A percentile compares a stretch with the other conserved stretches of the same genome.
Evolutionary conservation across 2,113 vertebrate species (phyloP).

Genomic region (Capra hircus): DNA sequence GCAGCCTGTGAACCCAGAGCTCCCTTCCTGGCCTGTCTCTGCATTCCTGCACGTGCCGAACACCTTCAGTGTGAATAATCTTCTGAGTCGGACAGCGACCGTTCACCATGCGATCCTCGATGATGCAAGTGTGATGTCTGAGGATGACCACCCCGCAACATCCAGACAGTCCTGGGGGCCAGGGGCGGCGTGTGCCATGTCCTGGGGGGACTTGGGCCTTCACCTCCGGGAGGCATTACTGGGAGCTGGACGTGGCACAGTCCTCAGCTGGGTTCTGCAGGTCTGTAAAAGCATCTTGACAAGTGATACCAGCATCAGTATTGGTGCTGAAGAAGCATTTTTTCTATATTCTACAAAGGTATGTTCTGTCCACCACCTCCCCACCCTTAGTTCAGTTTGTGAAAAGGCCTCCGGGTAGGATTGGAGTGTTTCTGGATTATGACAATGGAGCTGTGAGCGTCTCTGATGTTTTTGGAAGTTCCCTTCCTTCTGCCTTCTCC

Average conservation of each 20-base stretch:
- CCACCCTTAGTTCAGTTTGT: neutral
- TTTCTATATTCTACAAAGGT: neutral
- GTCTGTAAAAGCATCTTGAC: neutral
- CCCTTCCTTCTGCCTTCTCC: neutral
- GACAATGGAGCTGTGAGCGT: neutral
- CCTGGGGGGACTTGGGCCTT: neutral
- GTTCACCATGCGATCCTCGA: neutral
- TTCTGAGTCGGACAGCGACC: neutral
- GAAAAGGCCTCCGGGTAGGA: neutral
- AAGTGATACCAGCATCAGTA: neutral
- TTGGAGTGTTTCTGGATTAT: neutral
- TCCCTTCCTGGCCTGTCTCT: neutral
- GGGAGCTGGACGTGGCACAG: neutral
- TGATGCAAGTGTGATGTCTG: neutral
- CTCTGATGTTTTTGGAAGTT: neutral
- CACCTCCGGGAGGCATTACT: neutral
- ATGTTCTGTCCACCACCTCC: neutral
- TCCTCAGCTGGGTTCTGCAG: neutral
- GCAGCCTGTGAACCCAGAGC: neutral
- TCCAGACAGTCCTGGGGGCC: neutral
- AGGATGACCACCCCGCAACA: rapidly evolving
- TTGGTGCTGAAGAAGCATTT: neutral
- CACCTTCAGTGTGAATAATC: neutral
- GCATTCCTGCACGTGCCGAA: neutral
- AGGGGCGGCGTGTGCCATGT: rapidly evolving